A percentile compares a stretch with the other conserved stretches of the same genome.
Conservation (phyloP, 2,113 vertebrate genomes). For the Bungarus multicinctus region DNA sequence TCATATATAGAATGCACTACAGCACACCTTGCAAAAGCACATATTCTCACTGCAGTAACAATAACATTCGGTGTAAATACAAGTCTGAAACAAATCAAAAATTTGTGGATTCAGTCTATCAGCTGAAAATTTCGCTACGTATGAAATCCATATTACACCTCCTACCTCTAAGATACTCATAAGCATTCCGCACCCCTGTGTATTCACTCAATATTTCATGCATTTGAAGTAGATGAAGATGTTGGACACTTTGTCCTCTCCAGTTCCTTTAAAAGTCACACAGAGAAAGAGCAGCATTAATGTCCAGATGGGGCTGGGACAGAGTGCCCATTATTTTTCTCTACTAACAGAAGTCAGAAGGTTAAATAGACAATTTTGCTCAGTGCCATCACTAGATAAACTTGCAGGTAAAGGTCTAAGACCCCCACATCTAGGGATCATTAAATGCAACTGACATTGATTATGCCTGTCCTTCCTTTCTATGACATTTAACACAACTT, state of each 20-base stretch:
- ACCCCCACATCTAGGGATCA: background rate
- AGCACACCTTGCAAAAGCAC: background rate
- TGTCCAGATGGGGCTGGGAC: background rate
- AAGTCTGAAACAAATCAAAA: background rate
- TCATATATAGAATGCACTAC: background rate
- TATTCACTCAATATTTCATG: background rate
- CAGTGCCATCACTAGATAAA: background rate
- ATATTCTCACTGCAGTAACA: background rate
- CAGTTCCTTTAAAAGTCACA: background rate
- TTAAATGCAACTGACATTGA: background rate
- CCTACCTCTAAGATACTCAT: background rate
- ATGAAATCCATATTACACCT: background rate
- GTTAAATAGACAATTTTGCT: background rate
- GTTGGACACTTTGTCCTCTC: background rate
- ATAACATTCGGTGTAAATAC: background rate
- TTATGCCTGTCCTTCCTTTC: background rate
- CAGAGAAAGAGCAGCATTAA: background rate
- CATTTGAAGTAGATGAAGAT: background rate
- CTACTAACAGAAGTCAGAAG: background rate
- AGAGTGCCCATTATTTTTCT: background rate
- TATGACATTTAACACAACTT: background rate
- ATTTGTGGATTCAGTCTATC: background rate
- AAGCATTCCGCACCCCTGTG: background rate
- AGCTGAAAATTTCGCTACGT: background rate
- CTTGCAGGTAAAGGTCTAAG: background rate